Conservation (phyloP, 2,113 vertebrate species). For the Psittacula cyanocephala region DNA sequence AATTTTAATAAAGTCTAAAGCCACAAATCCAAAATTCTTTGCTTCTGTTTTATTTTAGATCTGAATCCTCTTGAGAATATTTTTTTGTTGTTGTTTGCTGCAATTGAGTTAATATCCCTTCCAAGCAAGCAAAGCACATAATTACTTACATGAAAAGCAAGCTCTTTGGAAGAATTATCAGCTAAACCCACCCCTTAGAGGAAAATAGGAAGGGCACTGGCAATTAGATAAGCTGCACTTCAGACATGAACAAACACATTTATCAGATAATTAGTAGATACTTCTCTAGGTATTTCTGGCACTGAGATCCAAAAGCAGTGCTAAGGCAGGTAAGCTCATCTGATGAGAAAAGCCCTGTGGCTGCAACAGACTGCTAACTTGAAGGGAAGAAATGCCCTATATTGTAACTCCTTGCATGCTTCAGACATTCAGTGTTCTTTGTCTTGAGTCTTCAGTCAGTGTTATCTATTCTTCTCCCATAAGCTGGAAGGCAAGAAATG, state of each 20-base stretch:
- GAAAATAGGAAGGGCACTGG: slow-evolving; percentile 75
- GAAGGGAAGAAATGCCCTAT: neutral
- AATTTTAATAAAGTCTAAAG: slow-evolving; percentile 28
- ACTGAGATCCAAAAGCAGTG: slow-evolving; percentile 68
- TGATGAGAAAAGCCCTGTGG: slow-evolving; percentile 73
- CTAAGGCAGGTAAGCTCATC: slow-evolving; percentile 76
- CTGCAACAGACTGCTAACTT: slow-evolving; percentile 70
- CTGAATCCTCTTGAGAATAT: slow-evolving; percentile 3
- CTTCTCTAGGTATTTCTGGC: slow-evolving; percentile 87
- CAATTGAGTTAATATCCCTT: slow-evolving; percentile 66
- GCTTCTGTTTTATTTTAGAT: slow-evolving; percentile 39
- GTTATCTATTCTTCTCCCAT: neutral
- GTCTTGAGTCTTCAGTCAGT: neutral
- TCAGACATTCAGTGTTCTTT: neutral
- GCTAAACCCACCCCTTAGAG: slow-evolving; percentile 75
- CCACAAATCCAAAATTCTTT: slow-evolving; percentile 22
- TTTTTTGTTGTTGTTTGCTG: slow-evolving; percentile 24
- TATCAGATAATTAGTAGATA: slow-evolving; percentile 89
- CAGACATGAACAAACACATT: slow-evolving; percentile 87
- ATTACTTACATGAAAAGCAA: slow-evolving; percentile 87
- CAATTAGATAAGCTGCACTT: slow-evolving; percentile 84
- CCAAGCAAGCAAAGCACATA: slow-evolving; percentile 84
- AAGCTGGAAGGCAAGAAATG: neutral
- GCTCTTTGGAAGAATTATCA: slow-evolving; percentile 82
- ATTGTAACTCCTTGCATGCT: neutral